phyloP scores from a whole-genome alignment of 2,113 vertebrate genomes.

The Neodon shergylaensis region DNA sequence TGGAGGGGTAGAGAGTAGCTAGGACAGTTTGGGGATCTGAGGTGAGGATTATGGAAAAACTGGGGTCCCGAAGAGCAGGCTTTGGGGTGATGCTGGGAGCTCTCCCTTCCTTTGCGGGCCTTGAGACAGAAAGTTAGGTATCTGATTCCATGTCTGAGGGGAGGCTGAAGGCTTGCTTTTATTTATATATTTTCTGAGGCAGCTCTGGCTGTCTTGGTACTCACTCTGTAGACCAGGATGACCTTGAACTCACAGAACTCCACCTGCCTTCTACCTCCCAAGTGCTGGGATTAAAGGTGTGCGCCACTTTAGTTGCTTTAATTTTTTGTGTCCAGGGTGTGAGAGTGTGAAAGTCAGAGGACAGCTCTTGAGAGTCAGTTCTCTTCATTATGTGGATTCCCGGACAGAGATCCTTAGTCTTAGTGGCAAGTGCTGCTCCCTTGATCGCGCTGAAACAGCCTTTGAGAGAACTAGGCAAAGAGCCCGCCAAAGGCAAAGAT shows the following conservation, averaged over 20 bases:
- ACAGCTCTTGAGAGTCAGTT: background rate
- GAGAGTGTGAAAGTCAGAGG: background rate
- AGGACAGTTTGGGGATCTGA: background rate
- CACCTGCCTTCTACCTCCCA: background rate
- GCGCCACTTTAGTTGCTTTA: background rate
- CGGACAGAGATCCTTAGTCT: background rate
- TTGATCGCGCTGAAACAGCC: background rate
- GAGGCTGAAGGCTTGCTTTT: background rate
- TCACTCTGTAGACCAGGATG: background rate
- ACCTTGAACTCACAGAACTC: background rate
- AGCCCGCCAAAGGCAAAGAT: background rate
- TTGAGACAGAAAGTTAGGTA: background rate
- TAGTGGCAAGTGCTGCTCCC: background rate
- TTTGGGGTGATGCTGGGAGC: background rate
- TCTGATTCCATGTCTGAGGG: background rate
- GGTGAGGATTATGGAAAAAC: background rate
- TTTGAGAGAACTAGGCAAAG: background rate
- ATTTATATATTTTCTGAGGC: background rate
- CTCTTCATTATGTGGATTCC: background rate
- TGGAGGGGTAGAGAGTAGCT: background rate
- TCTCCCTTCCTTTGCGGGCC: background rate
- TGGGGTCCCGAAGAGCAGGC: too few species aligned
- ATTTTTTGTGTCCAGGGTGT: background rate
- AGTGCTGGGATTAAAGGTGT: background rate
- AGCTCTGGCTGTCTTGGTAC: background rate